Evolutionary conservation across 2,113 vertebrate species (phyloP).

Genomic region (Calypte anna): DNA sequence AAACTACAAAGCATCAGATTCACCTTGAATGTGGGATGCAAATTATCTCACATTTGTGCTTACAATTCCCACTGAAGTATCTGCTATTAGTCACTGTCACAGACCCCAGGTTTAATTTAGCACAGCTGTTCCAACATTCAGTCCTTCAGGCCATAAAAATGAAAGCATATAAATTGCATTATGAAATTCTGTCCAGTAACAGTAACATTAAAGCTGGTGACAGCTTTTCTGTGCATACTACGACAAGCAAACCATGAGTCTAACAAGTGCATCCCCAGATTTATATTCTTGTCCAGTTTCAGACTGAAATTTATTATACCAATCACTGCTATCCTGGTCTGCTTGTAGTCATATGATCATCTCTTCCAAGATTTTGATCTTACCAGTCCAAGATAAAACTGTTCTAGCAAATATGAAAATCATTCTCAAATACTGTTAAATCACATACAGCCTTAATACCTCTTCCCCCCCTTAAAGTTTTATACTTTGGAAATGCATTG

Average conservation of each 20-base stretch:
- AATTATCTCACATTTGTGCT: conserved; percentile 27
- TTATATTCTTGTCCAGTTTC: neutral
- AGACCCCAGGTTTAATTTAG: conserved; percentile 34
- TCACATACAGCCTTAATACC: neutral
- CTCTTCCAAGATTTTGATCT: neutral
- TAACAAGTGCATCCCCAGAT: neutral
- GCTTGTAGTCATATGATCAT: neutral
- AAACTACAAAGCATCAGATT: neutral
- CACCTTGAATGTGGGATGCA: neutral
- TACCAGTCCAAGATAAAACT: neutral
- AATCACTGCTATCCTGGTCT: neutral
- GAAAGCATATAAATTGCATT: neutral
- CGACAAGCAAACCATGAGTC: neutral
- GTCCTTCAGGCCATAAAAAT: neutral
- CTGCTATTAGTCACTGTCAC: conserved; percentile 10
- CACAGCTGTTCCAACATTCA: neutral
- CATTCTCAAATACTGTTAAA: neutral
- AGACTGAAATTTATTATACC: neutral
- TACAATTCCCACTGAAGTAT: conserved; percentile 9
- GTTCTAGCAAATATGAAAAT: neutral
- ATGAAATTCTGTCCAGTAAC: neutral
- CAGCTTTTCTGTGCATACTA: neutral
- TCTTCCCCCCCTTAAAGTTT: neutral
- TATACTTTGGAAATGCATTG: neutral
- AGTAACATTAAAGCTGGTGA: neutral